phyloP scores from a whole-genome alignment of 2,888 invertebrate genomes.

The Ophioninae sp. region DNA sequence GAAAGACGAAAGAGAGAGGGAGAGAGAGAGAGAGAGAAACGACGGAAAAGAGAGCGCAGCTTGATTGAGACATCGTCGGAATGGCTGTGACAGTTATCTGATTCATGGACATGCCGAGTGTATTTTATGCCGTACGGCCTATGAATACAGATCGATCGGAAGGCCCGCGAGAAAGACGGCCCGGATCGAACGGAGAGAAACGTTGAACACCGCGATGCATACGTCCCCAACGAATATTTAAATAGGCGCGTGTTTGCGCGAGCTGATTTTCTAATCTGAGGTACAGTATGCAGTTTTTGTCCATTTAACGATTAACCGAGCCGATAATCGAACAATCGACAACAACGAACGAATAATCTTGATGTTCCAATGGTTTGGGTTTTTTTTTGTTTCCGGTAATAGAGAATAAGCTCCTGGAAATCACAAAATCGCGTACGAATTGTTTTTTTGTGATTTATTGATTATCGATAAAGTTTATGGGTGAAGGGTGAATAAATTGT shows the following conservation, averaged over 20 bases:
- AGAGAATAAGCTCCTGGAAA: too few species aligned
- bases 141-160: constrained; percentile 81
- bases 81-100: constrained; percentile 81
- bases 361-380: neutral
- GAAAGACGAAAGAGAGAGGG: constrained; percentile 11
- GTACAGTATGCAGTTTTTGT: constrained; percentile 21
- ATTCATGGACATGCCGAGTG: constrained; percentile 81
- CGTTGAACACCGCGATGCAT: constrained; percentile 7
- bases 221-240: constrained; percentile 29
- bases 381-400: neutral
- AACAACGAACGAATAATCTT: too few species aligned
- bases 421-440: too few species aligned
- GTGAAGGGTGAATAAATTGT: too few species aligned
- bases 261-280: neutral
- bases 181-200: constrained; percentile 47
- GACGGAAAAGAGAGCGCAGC: constrained; percentile 66
- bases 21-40: constrained; percentile 58
- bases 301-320: constrained; percentile 36
- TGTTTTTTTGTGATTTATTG: too few species aligned
- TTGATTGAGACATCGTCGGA: constrained; percentile 80
- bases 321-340: constrained; percentile 25
- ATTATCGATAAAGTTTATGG: too few species aligned
- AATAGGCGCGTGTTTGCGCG: constrained; percentile 7
- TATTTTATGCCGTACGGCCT: constrained; percentile 81
- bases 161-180: constrained; percentile 58